Base-by-base conservation (phyloP, 2,113 vertebrate genomes). In the Mastomys natalensis region DNA sequence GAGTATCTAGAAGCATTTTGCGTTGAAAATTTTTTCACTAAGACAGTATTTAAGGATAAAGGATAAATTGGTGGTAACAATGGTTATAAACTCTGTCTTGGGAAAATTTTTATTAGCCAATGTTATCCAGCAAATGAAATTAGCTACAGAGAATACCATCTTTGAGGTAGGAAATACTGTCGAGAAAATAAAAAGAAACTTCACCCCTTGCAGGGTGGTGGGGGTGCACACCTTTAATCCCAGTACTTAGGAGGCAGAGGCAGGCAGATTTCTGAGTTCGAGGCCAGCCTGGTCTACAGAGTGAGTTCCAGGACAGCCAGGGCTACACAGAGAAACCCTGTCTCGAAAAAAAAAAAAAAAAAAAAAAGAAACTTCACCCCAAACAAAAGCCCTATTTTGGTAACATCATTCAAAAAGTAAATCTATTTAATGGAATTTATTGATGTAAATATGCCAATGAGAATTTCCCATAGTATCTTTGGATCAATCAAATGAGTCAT, bases 361-460 rank as follows among this genome's bases (percentile, higher is more conserved):
- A n/a, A n/a, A n/a, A 66, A 17, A 34, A 62, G 17, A 16, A 72
- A 11, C 7, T 3, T 82, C 1, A 66, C 29, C 29, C 51, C 43
- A 95, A 88, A 70, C 11, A 76, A 94, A 85, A 58, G 0, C 17
- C 15, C 5, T 78, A 1, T 80, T 90, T 89, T 87, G 26, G 64
- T 53, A 91, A 80, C 15, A 64, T 51, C 1, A 80, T 51, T 87
- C 13, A 94, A 89, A 58, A 90, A 78, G 21, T 85, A 68, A 89
- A 92, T 62, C 26, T 43, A 68, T 43, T 95, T 96, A 76, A 90
- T 81, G 86, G 91, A 90, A 81, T 21, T 92, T 92, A 91, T 51
- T 88, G 10, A 53, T 73, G 9, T 62, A 40, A 90, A 34, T 95
- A 82, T 64, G 62, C 88, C 77, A 82, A 86, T 7, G 80, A 84